Evolutionary conservation across 2,888 invertebrate species (phyloP), one percentile per base, ranked within the genome.

Genomic region (Agrochola lota): DNA sequence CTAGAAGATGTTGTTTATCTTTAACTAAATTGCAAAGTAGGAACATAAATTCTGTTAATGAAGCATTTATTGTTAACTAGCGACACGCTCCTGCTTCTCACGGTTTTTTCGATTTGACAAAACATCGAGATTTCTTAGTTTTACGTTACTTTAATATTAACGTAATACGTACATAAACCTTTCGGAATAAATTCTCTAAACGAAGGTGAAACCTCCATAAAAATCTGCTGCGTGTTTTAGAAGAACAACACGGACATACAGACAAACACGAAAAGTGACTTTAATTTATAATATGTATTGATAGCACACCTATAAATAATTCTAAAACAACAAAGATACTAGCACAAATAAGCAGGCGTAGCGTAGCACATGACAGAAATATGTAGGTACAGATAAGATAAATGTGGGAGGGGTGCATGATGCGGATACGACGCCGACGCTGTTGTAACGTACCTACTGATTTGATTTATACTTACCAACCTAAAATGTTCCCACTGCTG

Each of bases 351-450:
- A 43, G 2, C 57, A 67, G 30, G 62, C 46, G 43, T 63, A 52
- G 74, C 12, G 15, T 57, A 73, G 30, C 12, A 52, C 59, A 43
- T 74, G n/a, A 68, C 66, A 52, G 74, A 84, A 57, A 80, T 71
- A 72, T 81, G 60, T 74, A 57, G 12, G n/a, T 20, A 59, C 9
- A 71, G 77, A 81, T 81, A 81, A 85, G 81, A 85, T 76, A 73
- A 60, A 52, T 23, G 15, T 43, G 15, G 30, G 68, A 35, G 55
- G 55, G 43, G 52, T 26, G 46, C 30, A 30, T 72, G 68, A 57
- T 60, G 49, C 17, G 23, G 43, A 62, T 15, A 69, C 40, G 55
- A 43, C n/a, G 43, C 23, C 26, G 12, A n/a, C 8, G 35, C 17
- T 57, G 5, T 46, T 63, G 23, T 40, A 23, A 71, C 12, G 30